Conservation (phyloP, 2,113 vertebrate species). For the Amblyopsis rosae region DNA sequence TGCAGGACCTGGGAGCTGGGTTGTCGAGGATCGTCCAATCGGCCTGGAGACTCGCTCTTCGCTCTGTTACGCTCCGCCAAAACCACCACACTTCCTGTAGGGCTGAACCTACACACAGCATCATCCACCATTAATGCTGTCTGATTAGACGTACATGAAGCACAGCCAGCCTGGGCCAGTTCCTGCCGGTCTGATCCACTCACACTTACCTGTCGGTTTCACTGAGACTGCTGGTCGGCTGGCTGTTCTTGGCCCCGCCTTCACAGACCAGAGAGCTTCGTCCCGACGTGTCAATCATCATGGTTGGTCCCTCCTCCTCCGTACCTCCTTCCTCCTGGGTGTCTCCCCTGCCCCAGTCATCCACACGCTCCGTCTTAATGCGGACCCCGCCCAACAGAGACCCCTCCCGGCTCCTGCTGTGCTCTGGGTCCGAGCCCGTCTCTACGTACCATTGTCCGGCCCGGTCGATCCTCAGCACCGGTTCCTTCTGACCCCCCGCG, state of each 20-base stretch:
- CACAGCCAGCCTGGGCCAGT: neutral
- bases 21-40: constrained; percentile 82
- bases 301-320: constrained; percentile 86
- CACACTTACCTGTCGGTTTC: constrained; percentile 89
- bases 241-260: constrained; percentile 77
- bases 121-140: neutral
- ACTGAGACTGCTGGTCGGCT: constrained; percentile 89
- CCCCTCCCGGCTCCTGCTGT: constrained; percentile 78
- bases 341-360: constrained; percentile 91
- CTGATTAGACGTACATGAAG: neutral
- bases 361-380: constrained; percentile 93
- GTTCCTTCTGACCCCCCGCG: constrained; percentile 78
- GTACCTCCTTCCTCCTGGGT: constrained; percentile 89
- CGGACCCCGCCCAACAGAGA: constrained; percentile 83
- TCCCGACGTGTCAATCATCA: constrained; percentile 93
- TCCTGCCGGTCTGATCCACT: neutral
- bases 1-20: constrained; percentile 55
- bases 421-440: constrained; percentile 85
- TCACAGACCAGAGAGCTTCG: constrained; percentile 84
- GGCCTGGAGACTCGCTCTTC: constrained; percentile 92
- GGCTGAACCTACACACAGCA: constrained; percentile 86
- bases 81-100: constrained; percentile 91
- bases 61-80: constrained; percentile 89
- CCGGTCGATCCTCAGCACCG: constrained; percentile 91
- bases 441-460: constrained; percentile 98